These are phyloP conservation scores for Calidris pygmaea DNA, from an alignment of 2,113 vertebrate species.

Conservation along the genomic window DNA sequence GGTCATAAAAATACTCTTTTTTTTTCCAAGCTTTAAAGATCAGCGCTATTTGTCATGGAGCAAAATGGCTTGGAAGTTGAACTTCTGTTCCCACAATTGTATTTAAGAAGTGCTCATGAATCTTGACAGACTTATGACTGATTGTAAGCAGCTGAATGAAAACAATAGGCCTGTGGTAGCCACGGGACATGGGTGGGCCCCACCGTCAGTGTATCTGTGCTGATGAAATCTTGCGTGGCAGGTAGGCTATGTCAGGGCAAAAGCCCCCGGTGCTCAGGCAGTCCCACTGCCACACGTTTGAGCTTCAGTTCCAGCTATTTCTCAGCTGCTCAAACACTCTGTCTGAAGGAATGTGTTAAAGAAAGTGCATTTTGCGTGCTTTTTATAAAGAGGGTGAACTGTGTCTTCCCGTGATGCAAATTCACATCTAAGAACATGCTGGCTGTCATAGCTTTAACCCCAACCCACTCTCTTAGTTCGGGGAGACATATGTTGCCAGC, in stretches of 20 bases:
- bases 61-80: constrained; percentile 37
- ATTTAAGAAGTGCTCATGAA: constrained; percentile 33
- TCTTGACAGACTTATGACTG: constrained; percentile 63
- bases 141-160: constrained; percentile 42
- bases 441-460: constrained; percentile 9
- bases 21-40: constrained; percentile 31
- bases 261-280: background rate
- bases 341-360: background rate
- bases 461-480: background rate
- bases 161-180: constrained; percentile 41
- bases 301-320: background rate
- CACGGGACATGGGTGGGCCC: background rate
- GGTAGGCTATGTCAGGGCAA: background rate
- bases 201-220: background rate
- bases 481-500: background rate
- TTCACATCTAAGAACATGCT: background rate
- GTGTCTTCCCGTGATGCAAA: background rate
- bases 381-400: background rate
- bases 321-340: background rate
- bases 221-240: background rate
- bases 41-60: constrained; percentile 34
- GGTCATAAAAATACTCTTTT: constrained; percentile 13
- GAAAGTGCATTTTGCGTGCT: background rate
- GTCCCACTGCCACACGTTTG: background rate
- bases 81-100: constrained; percentile 66